These are phyloP conservation scores for Tyria jacobaeae DNA, from an alignment of 2,888 invertebrate species.

Conservation along the genomic window DNA sequence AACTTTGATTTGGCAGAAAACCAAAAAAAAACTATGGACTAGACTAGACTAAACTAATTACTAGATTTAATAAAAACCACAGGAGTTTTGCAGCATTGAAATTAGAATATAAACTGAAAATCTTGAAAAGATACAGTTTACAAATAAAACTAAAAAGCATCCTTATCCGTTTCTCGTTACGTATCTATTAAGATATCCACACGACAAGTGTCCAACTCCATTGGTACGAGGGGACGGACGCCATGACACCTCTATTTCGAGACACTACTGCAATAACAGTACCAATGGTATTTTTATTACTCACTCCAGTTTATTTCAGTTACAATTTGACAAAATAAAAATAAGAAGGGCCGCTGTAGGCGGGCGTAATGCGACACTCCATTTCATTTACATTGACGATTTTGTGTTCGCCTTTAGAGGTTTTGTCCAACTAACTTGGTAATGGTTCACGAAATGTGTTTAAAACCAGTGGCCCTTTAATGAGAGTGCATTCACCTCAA, in stretches of 20 bases:
- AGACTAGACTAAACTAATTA: too few species aligned
- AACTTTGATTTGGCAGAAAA: too few species aligned
- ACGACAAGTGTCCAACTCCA: slow-evolving; percentile 50
- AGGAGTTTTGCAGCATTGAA: not conserved
- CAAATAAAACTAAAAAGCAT: slow-evolving; percentile 33
- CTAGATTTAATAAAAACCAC: not conserved
- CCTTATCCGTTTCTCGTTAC: slow-evolving; percentile 49
- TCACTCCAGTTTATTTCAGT: slow-evolving; percentile 83
- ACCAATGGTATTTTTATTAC: slow-evolving; percentile 85
- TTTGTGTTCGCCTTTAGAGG: slow-evolving; percentile 14
- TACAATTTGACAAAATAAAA: slow-evolving; percentile 87
- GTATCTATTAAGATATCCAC: slow-evolving; percentile 54
- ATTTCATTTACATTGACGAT: slow-evolving; percentile 55
- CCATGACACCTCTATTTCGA: slow-evolving; percentile 74
- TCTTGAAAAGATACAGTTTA: not conserved
- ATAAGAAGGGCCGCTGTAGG: slow-evolving; percentile 73
- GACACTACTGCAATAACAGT: slow-evolving; percentile 80
- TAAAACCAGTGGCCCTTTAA: slow-evolving; percentile 79
- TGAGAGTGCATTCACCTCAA: slow-evolving; percentile 82
- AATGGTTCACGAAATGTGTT: slow-evolving; percentile 59
- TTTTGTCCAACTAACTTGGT: slow-evolving; percentile 34
- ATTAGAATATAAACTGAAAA: not conserved
- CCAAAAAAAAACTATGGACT: too few species aligned
- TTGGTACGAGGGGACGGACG: slow-evolving; percentile 54
- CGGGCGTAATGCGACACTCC: slow-evolving; percentile 68